Base-by-base conservation (phyloP, 64 coral and sea anemone species). In the Cladopsammia gracilis region DNA sequence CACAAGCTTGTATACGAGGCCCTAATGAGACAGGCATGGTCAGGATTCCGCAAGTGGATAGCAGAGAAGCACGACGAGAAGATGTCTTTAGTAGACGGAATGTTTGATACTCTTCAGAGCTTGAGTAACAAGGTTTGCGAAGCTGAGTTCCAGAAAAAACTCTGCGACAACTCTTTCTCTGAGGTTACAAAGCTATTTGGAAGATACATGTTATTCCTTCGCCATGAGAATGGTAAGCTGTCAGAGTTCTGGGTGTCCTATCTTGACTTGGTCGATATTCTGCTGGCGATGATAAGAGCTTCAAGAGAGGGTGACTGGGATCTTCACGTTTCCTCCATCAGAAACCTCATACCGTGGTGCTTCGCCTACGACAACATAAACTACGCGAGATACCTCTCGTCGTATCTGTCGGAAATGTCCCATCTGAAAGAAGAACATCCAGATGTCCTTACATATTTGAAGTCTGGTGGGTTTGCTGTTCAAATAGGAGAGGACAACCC, bases 21-120 rank as follows among this genome's bases (percentile, higher is more conserved):
- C n/a, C n/a, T n/a, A n/a, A 79, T 89, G 86, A 87, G 92, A 74
- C 62, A 75, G 76, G 89, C 59, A 47, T 80, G 77, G 89, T 53
- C 48, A 58, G 77, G 89, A 24, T 83, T 91, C 89, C 50, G 51
- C 16, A 52, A 18, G 10, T 91, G 78, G 77, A 65, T 91, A 82
- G 77, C 57, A 81, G 87, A 89, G 22, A 62, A 77, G 15, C 42
- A 89, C 18, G 64, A 89, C 1, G 26, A 89, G 70, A 75, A 18
- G n/a, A 89, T 42, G 44, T 23, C 70, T 86, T 26, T 69, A 13
- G 53, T 73, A 80, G 69, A 62, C 62, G 56, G 4, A 43, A 58
- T 59, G 57, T 80, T 90, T 50, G n/a, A 22, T 18, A 57, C 54
- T 71, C 76, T 91, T 72, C 15, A 82, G 64, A 83, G 8, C 10